Evolutionary conservation across 2,888 invertebrate species (phyloP), one percentile per base, ranked within the genome.

Genomic region (Platycheirus albimanus): DNA sequence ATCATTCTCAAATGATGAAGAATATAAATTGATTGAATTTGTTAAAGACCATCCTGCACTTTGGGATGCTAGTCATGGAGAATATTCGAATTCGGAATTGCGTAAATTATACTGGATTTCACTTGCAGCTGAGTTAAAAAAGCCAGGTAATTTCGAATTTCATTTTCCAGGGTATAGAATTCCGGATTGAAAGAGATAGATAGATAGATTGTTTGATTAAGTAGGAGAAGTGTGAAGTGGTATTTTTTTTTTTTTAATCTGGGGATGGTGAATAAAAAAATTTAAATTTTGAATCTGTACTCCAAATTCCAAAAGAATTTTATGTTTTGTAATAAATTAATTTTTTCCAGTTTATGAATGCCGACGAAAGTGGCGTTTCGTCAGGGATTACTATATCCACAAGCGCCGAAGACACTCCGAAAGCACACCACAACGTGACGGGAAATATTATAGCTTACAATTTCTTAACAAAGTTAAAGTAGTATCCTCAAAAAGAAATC

Each of bases 341-440:
- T 1, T 20, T 24, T 45, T 15, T 30, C 13, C 20, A 85, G 85
- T 77, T 13, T 52, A 58, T 13, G 85, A 85, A 43, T 84, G 84
- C 19, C 84, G 84, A n/a, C 71, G 84, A 0, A 85, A 85, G 67
- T 85, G 85, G 85, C 70, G 85, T 17, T 85, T 85, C 11, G 77
- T 84, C 4, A 38, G 85, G 7, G 85, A 85, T 47, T 85, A 85
- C 38, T 85, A 85, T 13, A 75, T 85, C 8, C 84, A 84, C 17
- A 85, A 80, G 30, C 63, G 84, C 0, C 72, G 77, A 7, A 47
- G 56, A 17, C 36, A 58, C 1, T 17, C 47, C 0, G 83, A 70
- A 6, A 80, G 85, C 10, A 81, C 71, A 3, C 61, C 66, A 17
- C 71, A 81, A 36, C 69, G 71, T 15, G 81, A 81, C 72, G 81